A percentile compares a stretch with the other conserved stretches of the same genome.
Conservation (phyloP, 2,113 vertebrate species). For the Varanus komodoensis region DNA sequence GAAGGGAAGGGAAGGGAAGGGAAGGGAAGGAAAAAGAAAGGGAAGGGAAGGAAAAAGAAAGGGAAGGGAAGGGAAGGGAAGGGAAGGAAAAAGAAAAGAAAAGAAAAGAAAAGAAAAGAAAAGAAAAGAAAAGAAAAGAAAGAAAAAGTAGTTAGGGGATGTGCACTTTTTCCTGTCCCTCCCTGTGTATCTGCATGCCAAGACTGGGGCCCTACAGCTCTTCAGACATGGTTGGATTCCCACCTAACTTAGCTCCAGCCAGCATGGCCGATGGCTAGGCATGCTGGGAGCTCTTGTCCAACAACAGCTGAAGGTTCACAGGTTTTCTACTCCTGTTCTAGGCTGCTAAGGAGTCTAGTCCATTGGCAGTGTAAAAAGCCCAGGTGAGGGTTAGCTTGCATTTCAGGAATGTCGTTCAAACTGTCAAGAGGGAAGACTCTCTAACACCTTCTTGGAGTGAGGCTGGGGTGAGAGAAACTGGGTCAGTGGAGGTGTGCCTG, state of each 20-base stretch:
- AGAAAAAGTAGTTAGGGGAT: too few relatives aligned
- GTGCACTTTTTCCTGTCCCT: too few relatives aligned
- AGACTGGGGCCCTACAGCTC: neutral
- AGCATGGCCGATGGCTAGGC: neutral
- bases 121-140: neutral
- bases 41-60: too few relatives aligned
- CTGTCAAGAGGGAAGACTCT: neutral
- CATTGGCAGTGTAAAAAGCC: too few relatives aligned
- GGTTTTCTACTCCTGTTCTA: too few relatives aligned
- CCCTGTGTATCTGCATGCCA: neutral
- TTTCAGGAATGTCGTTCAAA: neutral
- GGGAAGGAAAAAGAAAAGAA: too few relatives aligned
- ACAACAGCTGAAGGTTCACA: too few relatives aligned
- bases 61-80: too few relatives aligned
- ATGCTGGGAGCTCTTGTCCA: neutral
- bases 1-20: too few relatives aligned
- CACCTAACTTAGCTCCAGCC: neutral
- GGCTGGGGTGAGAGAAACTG: too few relatives aligned
- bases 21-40: too few relatives aligned
- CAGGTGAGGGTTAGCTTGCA: neutral
- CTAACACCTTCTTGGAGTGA: neutral
- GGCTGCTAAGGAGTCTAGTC: neutral
- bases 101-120: too few relatives aligned
- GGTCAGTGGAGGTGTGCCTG: neutral
- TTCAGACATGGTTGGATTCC: neutral